Conservation (phyloP, 2,797 vertebrate species). For the Taeniopygia guttata region DNA sequence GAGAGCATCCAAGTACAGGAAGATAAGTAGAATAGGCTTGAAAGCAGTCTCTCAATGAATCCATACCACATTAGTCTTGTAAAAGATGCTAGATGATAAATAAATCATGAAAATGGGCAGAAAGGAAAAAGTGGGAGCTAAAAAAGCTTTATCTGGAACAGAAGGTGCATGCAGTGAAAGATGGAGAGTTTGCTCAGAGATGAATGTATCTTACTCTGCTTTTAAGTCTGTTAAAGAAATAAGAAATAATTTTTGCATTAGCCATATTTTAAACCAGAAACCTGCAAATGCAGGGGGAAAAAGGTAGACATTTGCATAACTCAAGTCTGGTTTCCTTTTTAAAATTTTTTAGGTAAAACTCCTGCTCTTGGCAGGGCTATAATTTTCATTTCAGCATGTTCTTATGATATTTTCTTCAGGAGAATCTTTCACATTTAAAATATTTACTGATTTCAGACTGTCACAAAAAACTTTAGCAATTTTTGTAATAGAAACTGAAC, state of each 20-base stretch:
- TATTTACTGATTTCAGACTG: neutral
- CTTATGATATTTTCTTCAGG: neutral
- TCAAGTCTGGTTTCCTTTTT: neutral
- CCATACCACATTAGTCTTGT: neutral
- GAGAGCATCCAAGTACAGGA: neutral
- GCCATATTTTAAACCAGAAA: neutral
- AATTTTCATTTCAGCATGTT: neutral
- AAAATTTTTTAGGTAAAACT: neutral
- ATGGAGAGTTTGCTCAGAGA: neutral
- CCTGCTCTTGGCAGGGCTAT: neutral
- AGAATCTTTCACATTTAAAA: neutral
- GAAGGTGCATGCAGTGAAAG: neutral
- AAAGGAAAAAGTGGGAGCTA: neutral
- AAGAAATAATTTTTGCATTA: neutral
- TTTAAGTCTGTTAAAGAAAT: neutral
- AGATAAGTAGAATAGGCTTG: neutral
- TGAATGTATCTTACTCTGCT: neutral
- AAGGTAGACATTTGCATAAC: neutral
- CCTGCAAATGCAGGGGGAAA: neutral
- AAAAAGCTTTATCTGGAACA: neutral
- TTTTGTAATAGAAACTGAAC: neutral
- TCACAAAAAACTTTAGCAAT: neutral
- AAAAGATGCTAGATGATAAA: neutral
- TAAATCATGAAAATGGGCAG: neutral
- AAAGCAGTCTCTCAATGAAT: neutral